Conservation (phyloP, 2,797 vertebrate species). For the Pipistrellus nathusii region DNA sequence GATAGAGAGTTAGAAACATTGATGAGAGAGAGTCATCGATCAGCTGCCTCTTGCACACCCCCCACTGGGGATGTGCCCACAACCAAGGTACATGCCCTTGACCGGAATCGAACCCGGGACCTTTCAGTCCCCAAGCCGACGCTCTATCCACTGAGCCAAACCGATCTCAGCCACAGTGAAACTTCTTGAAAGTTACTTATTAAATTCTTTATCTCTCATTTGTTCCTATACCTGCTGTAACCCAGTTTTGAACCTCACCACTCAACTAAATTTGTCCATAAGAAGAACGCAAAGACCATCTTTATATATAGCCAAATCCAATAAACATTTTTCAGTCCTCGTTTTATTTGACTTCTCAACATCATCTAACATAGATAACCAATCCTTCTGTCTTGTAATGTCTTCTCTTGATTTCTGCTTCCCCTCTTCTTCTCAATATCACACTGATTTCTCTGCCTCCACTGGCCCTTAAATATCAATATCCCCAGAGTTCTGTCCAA, state of each 20-base stretch:
- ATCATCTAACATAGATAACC: neutral
- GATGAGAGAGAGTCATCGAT: no score
- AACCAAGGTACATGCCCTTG: no score
- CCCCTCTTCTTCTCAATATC: neutral
- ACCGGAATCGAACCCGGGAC: no score
- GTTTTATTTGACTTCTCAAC: neutral
- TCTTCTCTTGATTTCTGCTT: constrained; percentile 27
- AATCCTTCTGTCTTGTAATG: neutral
- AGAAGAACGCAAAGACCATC: neutral
- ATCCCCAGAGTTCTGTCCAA: neutral
- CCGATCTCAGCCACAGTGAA: no score
- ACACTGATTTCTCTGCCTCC: neutral
- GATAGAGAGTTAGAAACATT: no score
- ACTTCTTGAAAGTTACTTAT: constrained; percentile 15
- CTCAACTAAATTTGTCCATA: neutral
- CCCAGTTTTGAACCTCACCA: neutral
- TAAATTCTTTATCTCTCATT: constrained; percentile 1
- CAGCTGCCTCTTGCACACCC: no score
- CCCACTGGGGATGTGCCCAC: no score
- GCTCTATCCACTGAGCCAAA: no score
- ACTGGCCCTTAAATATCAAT: neutral
- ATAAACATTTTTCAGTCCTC: neutral
- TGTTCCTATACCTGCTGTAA: neutral
- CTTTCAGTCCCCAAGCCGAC: no score
- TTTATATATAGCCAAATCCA: neutral